phyloP scores from a whole-genome alignment of 2,888 invertebrate species.

The Hirtodrosophila alboralis region DNA sequence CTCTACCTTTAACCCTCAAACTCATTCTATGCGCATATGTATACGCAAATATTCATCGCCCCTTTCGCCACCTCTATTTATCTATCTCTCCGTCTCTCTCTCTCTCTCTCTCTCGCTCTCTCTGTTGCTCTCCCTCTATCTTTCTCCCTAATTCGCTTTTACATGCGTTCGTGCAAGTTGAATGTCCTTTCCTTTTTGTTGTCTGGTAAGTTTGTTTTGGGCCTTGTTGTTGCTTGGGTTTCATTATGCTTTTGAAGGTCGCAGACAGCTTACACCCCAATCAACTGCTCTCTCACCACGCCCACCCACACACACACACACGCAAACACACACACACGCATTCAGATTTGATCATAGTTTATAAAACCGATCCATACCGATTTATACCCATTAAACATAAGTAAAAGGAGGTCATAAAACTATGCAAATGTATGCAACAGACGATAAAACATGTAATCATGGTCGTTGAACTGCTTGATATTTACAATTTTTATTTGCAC shows the following conservation, averaged over 20 bases:
- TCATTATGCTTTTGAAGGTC: slow-evolving; percentile 59
- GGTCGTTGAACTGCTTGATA: no score
- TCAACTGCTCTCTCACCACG: neutral
- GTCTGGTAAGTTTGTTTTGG: slow-evolving; percentile 63
- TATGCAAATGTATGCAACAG: no score
- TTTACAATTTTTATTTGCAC: no score
- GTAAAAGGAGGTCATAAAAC: no score
- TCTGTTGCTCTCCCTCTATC: no score
- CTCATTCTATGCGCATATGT: neutral
- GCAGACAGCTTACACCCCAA: slow-evolving; percentile 49
- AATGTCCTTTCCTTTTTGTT: slow-evolving; percentile 62
- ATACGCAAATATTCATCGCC: neutral
- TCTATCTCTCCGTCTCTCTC: neutral
- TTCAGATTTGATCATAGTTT: no score
- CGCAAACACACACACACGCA: no score
- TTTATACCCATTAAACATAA: no score
- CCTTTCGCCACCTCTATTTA: neutral
- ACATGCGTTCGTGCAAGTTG: slow-evolving; percentile 40
- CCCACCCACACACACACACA: slow-evolving; percentile 4
- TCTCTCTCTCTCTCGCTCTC: no score
- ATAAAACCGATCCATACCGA: no score
- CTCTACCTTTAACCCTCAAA: neutral
- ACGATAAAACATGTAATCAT: no score
- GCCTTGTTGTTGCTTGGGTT: slow-evolving; percentile 26
- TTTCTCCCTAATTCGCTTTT: neutral